A percentile compares a stretch with the other conserved stretches of the same genome.
phyloP scores from a whole-genome alignment of 2,888 invertebrate genomes.

The Drosophila greeni region DNA sequence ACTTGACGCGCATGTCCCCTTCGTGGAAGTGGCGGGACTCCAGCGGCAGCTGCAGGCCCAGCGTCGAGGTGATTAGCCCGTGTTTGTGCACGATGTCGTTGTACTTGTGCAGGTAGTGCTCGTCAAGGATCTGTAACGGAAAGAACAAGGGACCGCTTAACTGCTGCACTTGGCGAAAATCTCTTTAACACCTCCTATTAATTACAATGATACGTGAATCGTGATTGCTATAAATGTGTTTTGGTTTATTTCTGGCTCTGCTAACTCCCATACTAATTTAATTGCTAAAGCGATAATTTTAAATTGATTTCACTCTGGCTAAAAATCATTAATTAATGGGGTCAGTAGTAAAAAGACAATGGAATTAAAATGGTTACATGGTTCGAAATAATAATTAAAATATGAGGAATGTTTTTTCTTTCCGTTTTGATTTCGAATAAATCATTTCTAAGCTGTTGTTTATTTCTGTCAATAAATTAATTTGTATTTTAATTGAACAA shows the following conservation, averaged over 20 bases:
- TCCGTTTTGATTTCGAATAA: background rate
- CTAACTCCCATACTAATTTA: too few species aligned
- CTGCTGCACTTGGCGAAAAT: constrained; percentile 10
- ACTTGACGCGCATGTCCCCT: constrained; percentile 83
- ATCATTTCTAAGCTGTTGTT: background rate
- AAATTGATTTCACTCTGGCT: background rate
- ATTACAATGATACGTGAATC: background rate
- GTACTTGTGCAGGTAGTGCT: constrained; percentile 80
- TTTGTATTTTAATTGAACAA: too few species aligned
- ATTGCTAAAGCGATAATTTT: background rate
- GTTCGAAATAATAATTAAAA: background rate
- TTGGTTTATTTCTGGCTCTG: too few species aligned
- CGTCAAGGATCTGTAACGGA: constrained; percentile 79
- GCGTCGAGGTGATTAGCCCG: constrained; percentile 81
- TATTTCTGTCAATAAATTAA: background rate
- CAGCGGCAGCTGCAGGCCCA: constrained; percentile 81
- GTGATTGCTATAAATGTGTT: background rate
- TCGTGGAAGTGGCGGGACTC: constrained; percentile 81
- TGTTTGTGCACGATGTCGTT: constrained; percentile 81
- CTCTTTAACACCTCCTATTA: rapidly evolving
- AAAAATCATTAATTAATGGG: background rate
- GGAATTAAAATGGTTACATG: background rate
- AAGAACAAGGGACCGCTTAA: constrained; percentile 28
- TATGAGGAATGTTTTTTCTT: background rate
- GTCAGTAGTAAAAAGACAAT: background rate